A percentile compares a stretch with the other conserved stretches of the same genome.
phyloP scores from a whole-genome alignment of 2,888 invertebrate species.

The Hydriomena furcata region DNA sequence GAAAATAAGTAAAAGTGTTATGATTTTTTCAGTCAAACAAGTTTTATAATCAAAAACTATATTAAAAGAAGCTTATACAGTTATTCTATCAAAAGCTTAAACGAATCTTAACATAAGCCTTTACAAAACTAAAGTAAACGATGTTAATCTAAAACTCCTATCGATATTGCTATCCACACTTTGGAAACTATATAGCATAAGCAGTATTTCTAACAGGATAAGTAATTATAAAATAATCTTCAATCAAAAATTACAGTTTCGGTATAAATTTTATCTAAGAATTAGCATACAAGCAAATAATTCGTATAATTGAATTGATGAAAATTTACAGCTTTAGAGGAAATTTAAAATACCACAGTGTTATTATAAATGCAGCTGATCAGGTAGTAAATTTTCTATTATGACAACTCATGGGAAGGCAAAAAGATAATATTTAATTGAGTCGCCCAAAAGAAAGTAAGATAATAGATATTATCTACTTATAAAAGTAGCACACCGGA shows the following conservation, averaged over 20 bases:
- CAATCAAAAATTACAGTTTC: not conserved
- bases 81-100: constrained; percentile 64
- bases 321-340: not conserved
- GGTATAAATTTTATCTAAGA: not conserved
- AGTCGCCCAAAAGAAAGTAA: constrained; percentile 29
- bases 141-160: constrained; percentile 57
- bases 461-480: constrained; percentile 21
- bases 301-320: not conserved
- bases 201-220: constrained; percentile 5
- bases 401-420: not conserved
- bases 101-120: constrained; percentile 38
- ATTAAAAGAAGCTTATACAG: constrained; percentile 57
- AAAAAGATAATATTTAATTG: constrained; percentile 13
- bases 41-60: constrained; percentile 30
- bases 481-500: constrained; percentile 16
- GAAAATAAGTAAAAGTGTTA: not conserved
- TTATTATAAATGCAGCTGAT: too few relatives aligned
- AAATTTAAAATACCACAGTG: not conserved
- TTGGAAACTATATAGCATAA: constrained; percentile 22
- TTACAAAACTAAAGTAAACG: constrained; percentile 67
- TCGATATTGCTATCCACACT: constrained; percentile 39
- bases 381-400: not conserved
- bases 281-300: not conserved
- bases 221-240: constrained; percentile 4
- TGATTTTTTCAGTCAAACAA: constrained; percentile 26